phyloP scores from a whole-genome alignment of 2,797 vertebrate species.

The Monodelphis domestica region DNA sequence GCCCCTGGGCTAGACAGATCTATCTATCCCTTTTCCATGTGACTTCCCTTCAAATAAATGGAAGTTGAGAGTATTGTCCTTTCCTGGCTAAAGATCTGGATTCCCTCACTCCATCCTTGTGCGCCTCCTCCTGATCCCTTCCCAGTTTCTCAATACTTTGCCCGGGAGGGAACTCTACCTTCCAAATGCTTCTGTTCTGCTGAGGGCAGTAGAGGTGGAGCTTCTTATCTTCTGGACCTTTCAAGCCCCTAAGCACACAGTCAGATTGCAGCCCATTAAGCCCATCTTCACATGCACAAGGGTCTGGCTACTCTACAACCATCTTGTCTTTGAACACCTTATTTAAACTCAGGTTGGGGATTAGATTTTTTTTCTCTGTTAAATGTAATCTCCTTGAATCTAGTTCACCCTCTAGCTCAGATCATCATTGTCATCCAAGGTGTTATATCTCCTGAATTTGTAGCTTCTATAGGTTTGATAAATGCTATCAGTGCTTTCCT shows the following conservation, averaged over 20 bases:
- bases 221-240: neutral
- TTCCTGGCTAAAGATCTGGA: too few relatives aligned
- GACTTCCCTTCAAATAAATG: neutral
- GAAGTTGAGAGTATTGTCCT: neutral
- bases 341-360: too few relatives aligned
- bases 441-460: too few relatives aligned
- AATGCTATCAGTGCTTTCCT: neutral
- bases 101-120: too few relatives aligned
- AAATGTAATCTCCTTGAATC: too few relatives aligned
- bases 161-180: neutral
- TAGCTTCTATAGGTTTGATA: neutral
- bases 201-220: too few relatives aligned
- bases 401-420: neutral
- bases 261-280: too few relatives aligned
- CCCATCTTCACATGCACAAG: neutral
- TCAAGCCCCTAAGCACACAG: neutral
- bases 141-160: too few relatives aligned
- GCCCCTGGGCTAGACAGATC: neutral
- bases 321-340: neutral
- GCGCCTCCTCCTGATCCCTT: too few relatives aligned
- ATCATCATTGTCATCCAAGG: too few relatives aligned
- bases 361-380: neutral
- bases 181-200: neutral
- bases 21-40: neutral
- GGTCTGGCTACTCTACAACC: neutral